phyloP scores from a whole-genome alignment of 2,113 vertebrate species.

The Sceloporus tristichus region DNA sequence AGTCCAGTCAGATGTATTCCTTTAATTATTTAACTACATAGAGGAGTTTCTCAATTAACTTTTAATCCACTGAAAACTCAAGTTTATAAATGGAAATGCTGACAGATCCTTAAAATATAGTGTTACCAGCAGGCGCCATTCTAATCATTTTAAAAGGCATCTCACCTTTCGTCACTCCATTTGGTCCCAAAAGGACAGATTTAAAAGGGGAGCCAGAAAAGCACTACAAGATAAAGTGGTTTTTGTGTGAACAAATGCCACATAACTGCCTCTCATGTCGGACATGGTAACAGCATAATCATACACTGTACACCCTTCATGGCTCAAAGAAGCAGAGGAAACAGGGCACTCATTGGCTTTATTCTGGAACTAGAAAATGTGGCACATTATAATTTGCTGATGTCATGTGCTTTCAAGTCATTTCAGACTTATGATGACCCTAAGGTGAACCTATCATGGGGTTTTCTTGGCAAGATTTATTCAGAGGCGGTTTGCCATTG shows the following conservation, averaged over 20 bases:
- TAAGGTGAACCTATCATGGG: too few species aligned
- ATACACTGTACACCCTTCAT: not conserved
- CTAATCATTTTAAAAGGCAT: not conserved
- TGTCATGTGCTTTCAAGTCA: too few species aligned
- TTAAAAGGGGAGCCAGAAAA: not conserved
- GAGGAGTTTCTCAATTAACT: not conserved
- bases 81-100: not conserved
- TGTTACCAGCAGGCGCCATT: not conserved
- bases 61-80: not conserved
- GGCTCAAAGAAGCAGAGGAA: not conserved
- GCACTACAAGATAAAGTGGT: not conserved
- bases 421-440: too few species aligned
- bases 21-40: not conserved
- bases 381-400: too few species aligned
- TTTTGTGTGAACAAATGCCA: not conserved
- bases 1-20: not conserved
- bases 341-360: too few species aligned
- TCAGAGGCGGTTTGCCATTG: too few species aligned
- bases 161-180: not conserved
- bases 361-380: too few species aligned
- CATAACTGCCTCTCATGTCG: not conserved
- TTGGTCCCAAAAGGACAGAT: not conserved
- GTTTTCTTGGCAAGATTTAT: too few species aligned
- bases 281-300: not conserved
- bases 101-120: not conserved